Base-by-base conservation (phyloP, 2,797 vertebrate genomes). In the Lepidocolaptes lacrymiger region DNA sequence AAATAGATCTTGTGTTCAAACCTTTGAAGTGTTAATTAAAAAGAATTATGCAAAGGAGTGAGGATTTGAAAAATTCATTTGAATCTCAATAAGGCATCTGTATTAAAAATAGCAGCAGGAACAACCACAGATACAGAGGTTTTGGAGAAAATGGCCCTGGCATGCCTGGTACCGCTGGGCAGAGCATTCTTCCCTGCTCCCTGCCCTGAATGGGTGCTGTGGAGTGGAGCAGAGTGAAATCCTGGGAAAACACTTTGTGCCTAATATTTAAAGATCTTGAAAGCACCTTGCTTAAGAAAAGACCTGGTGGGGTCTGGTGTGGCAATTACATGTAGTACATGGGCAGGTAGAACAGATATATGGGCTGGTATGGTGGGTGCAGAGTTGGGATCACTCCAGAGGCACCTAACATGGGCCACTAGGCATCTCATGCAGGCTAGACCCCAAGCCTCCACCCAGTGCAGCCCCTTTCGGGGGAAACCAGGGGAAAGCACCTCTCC, bases 31-130 rank as follows among this genome's bases (percentile, higher is more conserved):
- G 96, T 96, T 97, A 97, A 97, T 97, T 95, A 97, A 97, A 97
- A 95, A 94, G 96, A 97, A 97, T 98, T 97, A 98, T 97, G 97
- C 97, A 97, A 97, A 98, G 95, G 92, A 97, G 95, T 23, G 36
- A 89, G 78, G 94, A 93, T 88, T 91, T 91, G 95, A 97, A 97
- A 97, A 91, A 87, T 96, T 96, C 92, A 96, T 97, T 96, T 97
- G 97, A 97, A 97, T 97, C 97, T 97, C 97, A 97, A 97, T 96
- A 94, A 97, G 95, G 91, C 96, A 95, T 89, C 95, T 73, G 72
- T 86, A 64, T 95, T 97, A 97, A 97, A 98, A 97, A 97, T 94
- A 98, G 97, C 97, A 96, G 89, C 36, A 46, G 91, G 93, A 95
- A 92, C 78, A 67, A 85, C 36, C 62, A 52, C 64, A 91, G 89